phyloP scores from a whole-genome alignment of 2,113 vertebrate genomes.

The Notarius quadriscutis region DNA sequence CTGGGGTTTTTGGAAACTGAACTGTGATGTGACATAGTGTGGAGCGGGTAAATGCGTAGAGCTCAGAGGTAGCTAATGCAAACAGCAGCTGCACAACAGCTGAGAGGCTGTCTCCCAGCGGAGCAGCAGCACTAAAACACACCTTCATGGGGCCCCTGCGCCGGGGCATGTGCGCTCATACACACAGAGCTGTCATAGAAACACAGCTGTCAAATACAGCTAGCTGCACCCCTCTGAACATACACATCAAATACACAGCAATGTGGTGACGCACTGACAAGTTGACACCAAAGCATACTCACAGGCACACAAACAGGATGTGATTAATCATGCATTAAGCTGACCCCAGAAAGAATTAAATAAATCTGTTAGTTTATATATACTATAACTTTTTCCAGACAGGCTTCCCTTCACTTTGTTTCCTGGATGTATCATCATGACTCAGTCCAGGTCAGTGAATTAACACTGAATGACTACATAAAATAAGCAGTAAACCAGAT shows the following conservation, averaged over 20 bases:
- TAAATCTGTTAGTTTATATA: neutral
- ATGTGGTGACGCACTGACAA: slow-evolving; percentile 18
- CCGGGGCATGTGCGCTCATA: slow-evolving; percentile 24
- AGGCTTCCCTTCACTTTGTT: neutral
- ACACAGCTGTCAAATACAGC: slow-evolving; percentile 53
- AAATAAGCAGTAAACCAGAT: neutral
- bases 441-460: slow-evolving; percentile 10
- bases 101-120: slow-evolving; percentile 49
- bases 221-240: slow-evolving; percentile 43
- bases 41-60: slow-evolving; percentile 32
- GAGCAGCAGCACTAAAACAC: slow-evolving; percentile 57
- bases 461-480: slow-evolving; percentile 8
- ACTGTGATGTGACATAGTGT: slow-evolving; percentile 43
- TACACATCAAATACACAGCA: slow-evolving; percentile 33
- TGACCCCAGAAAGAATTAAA: slow-evolving; percentile 1
- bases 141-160: slow-evolving; percentile 41
- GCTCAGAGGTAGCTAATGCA: slow-evolving; percentile 45
- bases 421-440: slow-evolving; percentile 20
- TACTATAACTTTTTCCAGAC: slow-evolving; percentile 14
- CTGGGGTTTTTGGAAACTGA: slow-evolving; percentile 41
- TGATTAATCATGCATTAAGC: neutral
- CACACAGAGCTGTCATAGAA: slow-evolving; percentile 42
- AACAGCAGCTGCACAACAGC: slow-evolving; percentile 67
- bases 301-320: neutral
- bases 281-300: slow-evolving; percentile 8